Evolutionary conservation across 2,113 vertebrate species (phyloP).

Genomic region (Chloropsis cyanopogon): DNA sequence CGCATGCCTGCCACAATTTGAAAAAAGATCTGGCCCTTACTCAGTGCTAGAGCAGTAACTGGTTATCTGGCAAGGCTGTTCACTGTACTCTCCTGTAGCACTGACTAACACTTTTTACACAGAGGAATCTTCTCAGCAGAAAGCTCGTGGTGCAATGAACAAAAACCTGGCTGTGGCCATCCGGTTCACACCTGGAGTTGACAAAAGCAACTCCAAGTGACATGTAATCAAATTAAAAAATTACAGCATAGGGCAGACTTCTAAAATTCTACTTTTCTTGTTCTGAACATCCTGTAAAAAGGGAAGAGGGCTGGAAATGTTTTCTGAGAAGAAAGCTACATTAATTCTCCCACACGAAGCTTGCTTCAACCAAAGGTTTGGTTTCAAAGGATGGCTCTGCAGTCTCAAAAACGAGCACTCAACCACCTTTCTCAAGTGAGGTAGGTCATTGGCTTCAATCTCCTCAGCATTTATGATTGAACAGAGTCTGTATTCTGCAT

Average conservation of each 20-base stretch:
- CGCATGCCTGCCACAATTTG: neutral
- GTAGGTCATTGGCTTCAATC: neutral
- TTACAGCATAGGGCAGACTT: neutral
- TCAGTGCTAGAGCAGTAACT: neutral
- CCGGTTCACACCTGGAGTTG: neutral
- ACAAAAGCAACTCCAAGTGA: neutral
- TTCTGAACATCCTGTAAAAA: neutral
- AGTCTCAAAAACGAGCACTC: neutral
- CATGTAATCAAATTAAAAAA: neutral
- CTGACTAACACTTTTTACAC: neutral
- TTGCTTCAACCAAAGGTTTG: neutral
- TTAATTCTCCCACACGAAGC: neutral
- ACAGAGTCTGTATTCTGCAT: neutral
- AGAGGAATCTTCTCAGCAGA: neutral
- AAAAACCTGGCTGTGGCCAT: neutral
- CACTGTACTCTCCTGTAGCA: neutral
- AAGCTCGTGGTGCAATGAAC: neutral
- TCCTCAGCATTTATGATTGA: neutral
- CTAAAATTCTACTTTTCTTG: neutral
- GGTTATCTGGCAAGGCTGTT: neutral
- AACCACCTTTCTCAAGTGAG: neutral
- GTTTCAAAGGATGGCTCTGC: neutral
- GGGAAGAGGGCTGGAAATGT: neutral
- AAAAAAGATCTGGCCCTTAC: neutral
- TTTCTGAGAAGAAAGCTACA: neutral